Evolutionary conservation across 2,797 vertebrate genomes (phyloP).

Genomic region (Erethizon dorsatum): DNA sequence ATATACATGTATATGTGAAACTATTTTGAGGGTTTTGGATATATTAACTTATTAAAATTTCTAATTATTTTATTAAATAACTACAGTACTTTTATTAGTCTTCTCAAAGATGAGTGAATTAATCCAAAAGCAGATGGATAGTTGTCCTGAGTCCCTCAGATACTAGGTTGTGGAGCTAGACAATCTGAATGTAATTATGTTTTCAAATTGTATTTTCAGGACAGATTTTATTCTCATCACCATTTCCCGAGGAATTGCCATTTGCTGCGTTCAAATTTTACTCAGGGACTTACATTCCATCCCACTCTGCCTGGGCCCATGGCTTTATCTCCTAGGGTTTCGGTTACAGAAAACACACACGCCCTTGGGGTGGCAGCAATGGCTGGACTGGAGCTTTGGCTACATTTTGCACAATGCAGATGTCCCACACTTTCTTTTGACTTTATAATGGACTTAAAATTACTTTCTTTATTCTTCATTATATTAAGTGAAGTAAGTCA

Average conservation of each 20-base stretch:
- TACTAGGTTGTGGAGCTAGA: accelerated
- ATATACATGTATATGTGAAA: neutral
- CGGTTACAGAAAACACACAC: neutral
- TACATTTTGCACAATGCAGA: neutral
- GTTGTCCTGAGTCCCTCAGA: neutral
- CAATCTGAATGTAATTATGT: neutral
- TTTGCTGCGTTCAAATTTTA: neutral
- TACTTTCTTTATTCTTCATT: neutral
- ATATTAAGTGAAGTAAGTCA: neutral
- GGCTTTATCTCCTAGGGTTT: neutral
- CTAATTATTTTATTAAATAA: neutral
- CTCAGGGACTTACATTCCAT: neutral
- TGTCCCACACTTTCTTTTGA: neutral
- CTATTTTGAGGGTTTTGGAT: neutral
- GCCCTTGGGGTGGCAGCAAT: neutral
- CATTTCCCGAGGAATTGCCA: neutral
- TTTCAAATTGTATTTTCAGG: neutral
- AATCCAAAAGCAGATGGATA: too few relatives aligned
- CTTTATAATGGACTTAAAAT: neutral
- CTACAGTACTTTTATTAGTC: neutral
- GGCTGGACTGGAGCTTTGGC: neutral
- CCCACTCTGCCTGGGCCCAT: neutral
- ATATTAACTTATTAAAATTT: neutral
- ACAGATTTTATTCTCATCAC: neutral
- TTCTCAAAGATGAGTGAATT: neutral